Base-by-base conservation (phyloP, 2,113 vertebrate genomes). In the Gracilinanus agilis region DNA sequence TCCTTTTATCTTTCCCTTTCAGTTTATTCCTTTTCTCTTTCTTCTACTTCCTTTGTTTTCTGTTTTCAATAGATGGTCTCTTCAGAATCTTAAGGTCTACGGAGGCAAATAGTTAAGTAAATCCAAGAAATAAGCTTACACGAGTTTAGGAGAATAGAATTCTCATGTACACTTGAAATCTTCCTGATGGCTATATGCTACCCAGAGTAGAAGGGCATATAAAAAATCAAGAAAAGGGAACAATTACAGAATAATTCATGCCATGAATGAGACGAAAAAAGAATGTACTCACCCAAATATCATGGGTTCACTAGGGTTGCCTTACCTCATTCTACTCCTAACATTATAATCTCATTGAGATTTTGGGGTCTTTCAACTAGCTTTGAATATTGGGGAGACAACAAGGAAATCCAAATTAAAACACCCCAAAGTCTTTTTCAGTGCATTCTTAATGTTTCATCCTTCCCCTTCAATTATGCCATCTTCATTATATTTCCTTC, bases 401-500 rank as follows among this genome's bases (percentile, higher is more conserved):
- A 98, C 94, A 97, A 97, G 88, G 7, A 94, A 98, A 96, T 95
- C 97, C 98, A 98, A 98, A 98, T 98, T 97, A 98, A 98, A 98
- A 97, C 98, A 97, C 93, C 94, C 97, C 96, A 94, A 98, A 98
- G 96, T 97, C 97, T 98, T 97, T 98, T 96, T 97, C 96, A 96
- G 95, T 98, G 98, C 97, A 98, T 98, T 97, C 98, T 96, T 98
- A 98, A 98, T 98, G 97, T 97, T 98, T 98, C 95, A 93, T 97
- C 98, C 98, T 99, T 98, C 98, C 98, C 97, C 98, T 99, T 99
- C 99, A 99, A 99, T 99, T 99, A 99, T 98, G 97, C 98, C 98
- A 98, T 98, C 98, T 99, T 98, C 98, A 99, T 99, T 98, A 99
- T 98, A 98, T 98, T 98, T 99, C 97, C 94, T 98, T 98, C 98